Conservation (phyloP, 2,113 vertebrate species). For the Danionella cerebrum region DNA sequence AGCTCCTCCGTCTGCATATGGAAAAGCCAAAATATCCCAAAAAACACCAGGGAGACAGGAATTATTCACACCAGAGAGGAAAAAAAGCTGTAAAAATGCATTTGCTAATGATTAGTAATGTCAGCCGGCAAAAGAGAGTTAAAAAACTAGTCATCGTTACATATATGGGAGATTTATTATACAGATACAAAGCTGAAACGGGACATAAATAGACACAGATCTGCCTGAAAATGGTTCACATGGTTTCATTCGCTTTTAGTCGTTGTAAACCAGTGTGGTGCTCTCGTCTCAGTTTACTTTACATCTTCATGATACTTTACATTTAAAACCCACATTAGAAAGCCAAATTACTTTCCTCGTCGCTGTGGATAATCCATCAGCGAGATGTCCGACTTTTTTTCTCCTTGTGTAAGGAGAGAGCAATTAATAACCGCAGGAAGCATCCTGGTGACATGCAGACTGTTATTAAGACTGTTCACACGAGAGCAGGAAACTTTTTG, state of each 20-base stretch:
- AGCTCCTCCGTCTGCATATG: background rate
- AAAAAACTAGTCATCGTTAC: background rate
- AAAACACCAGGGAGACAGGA: background rate
- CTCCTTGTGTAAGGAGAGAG: background rate
- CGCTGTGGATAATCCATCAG: background rate
- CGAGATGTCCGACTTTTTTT: background rate
- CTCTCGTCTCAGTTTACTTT: background rate
- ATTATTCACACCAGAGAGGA: background rate
- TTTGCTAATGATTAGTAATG: background rate
- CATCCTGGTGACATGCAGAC: constrained; percentile 12
- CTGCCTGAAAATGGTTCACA: background rate
- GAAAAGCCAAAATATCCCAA: background rate
- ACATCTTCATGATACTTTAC: background rate
- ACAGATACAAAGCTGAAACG: background rate
- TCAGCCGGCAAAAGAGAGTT: background rate
- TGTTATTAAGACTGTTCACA: background rate
- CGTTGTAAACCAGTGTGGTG: constrained; percentile 1
- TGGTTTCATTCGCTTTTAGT: background rate
- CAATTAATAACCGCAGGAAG: background rate
- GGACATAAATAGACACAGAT: background rate
- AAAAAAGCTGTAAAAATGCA: constrained; percentile 16
- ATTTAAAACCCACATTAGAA: background rate
- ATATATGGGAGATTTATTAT: background rate
- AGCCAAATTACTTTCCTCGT: background rate
- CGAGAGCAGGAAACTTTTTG: background rate